Base-by-base conservation (phyloP, 2,888 invertebrate genomes). In the Andrena dorsata region DNA sequence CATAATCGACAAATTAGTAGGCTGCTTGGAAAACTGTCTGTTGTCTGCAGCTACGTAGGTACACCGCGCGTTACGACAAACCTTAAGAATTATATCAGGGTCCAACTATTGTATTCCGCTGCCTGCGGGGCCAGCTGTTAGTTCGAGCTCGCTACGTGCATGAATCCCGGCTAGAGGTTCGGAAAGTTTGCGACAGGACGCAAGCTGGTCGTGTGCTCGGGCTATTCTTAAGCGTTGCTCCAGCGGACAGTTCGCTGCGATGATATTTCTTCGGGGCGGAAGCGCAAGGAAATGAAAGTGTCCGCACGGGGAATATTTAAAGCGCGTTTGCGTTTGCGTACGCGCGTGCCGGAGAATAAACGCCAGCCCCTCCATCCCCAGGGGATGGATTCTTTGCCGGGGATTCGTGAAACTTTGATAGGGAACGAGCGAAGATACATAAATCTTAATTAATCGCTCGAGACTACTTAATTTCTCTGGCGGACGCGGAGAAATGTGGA, bases 221-320 rank as follows among this genome's bases (percentile, higher is more conserved):
- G 56, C 73, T 69, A 76, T 75, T 75, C 82, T 80, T 74, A 71
- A 51, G 32, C 64, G 30, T 30, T 71, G 30, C 77, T 13, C 49
- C 61, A 79, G 80, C 60, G 78, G 72, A 90, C 86, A 90, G 89
- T 90, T 90, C 90, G 89, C 90, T 88, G 82, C 72, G 84, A 88
- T 87, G 86, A 90, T 90, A 88, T 89, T 89, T 90, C 90, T 86
- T 80, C 71, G 72, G 71, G 64, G 79, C 13, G 87, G 87, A 86
- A 88, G 77, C 66, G 58, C 86, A 86, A 85, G 90, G 90, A 91
- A 91, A 91, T 91, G 86, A 89, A 91, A 90, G 89, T 90, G 91
- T 90, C 90, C 85, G 78, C 72, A 80, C 60, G 70, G 76, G 82
- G 89, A 86, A 90, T 91, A 91, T 90, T 87, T 87, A 87, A 87